phyloP scores from a whole-genome alignment of 1,140 invertebrate genomes.

The Cataglyphis hispanica region DNA sequence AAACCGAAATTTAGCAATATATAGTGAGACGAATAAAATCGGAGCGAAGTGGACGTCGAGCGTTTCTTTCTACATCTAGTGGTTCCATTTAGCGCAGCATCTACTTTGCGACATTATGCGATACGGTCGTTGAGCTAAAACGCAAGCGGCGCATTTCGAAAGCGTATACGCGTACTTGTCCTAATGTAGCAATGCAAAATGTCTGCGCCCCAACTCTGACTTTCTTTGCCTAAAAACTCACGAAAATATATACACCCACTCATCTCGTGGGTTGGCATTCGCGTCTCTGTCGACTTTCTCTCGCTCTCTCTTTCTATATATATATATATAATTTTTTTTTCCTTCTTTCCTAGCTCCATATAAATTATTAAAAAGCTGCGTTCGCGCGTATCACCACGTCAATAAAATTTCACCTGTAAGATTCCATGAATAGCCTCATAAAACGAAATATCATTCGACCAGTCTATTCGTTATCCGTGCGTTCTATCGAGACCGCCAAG shows the following conservation, averaged over 20 bases:
- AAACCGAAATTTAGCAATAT: constrained; percentile 65
- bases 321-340: not conserved
- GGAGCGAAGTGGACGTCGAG: constrained; percentile 68
- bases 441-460: constrained; percentile 50
- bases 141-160: constrained; percentile 63
- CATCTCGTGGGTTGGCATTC: not conserved
- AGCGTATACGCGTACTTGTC: constrained; percentile 64
- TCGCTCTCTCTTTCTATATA: no score
- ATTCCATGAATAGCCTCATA: not conserved
- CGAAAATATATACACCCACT: not conserved
- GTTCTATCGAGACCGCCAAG: constrained; percentile 64
- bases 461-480: constrained; percentile 20
- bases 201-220: constrained; percentile 43
- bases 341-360: no score
- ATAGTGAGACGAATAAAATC: constrained; percentile 57
- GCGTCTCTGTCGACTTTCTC: not conserved
- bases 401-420: not conserved
- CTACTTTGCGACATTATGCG: constrained; percentile 74
- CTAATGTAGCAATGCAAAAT: constrained; percentile 71
- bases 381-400: not conserved
- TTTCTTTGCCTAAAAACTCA: constrained; percentile 35
- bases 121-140: constrained; percentile 74
- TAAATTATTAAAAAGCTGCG: not conserved
- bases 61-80: constrained; percentile 75
- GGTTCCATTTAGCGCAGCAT: constrained; percentile 72